Percentiles rank a stretch among this genome's conserved stretches.
Conservation (phyloP, 2,113 vertebrate genomes). For the Actenoides lindsayi region DNA sequence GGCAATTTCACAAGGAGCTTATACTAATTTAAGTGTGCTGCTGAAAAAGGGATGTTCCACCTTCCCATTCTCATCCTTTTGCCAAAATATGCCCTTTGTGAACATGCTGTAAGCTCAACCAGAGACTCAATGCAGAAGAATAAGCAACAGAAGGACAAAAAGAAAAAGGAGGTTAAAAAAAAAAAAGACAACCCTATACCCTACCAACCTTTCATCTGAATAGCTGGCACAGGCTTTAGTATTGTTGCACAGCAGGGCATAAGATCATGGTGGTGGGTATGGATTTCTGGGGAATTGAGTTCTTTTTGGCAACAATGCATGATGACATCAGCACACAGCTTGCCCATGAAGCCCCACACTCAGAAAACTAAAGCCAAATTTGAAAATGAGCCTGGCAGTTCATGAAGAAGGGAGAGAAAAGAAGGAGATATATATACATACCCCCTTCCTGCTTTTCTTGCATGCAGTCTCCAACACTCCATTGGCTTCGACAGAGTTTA, state of each 20-base stretch:
- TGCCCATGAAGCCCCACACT: not conserved
- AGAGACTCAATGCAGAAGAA: not conserved
- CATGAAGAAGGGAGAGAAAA: not conserved
- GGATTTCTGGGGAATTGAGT: not conserved
- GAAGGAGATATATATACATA: conserved; percentile 25
- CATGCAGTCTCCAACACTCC: not conserved
- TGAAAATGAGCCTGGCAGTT: not conserved
- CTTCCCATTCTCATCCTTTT: not conserved
- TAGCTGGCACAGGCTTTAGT: not conserved
- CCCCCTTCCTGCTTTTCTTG: conserved; percentile 45
- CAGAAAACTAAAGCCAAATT: not conserved
- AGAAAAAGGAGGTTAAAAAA: no score
- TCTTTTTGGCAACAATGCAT: not conserved
- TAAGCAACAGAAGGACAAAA: not conserved
- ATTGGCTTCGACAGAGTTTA: not conserved
- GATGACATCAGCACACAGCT: not conserved
- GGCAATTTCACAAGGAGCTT: not conserved
- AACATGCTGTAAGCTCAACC: not conserved
- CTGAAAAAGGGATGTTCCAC: not conserved
- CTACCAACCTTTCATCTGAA: not conserved
- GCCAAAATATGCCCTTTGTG: not conserved
- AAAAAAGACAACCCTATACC: not conserved
- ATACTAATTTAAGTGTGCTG: not conserved
- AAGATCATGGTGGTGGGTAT: not conserved
- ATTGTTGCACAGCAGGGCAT: rapidly evolving